Evolutionary conservation across 30 jellyfish, hydroid and myxozoan genomes (phyloP), one percentile per base, ranked within the genome.

Genomic region (Aurelia aurita): DNA sequence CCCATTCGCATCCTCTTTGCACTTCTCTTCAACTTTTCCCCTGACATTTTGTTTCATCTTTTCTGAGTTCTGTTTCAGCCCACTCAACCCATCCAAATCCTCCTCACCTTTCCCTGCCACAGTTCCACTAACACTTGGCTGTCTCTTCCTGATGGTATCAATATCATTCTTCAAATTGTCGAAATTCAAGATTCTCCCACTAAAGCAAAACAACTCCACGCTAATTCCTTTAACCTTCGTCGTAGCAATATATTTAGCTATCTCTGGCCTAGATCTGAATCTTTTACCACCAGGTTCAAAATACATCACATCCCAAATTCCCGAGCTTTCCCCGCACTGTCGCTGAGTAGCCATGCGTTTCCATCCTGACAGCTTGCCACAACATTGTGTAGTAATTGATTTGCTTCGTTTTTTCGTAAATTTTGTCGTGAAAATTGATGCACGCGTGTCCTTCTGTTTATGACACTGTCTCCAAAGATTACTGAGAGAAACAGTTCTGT

Each of bases 341-440:
- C 93, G 68, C 31, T 83, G 86, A 2, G 93, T 71, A 18, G 70
- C 84, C 21, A 71, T 25, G 35, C 93, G 61, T 0, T 72, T 70
- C 93, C 93, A 83, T 45, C 93, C 93, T 16, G 46, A n/a, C 1
- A 83, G 87, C 63, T 71, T 63, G 2, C 93, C 93, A 34, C 84
- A 53, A 57, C 93, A 83, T 20, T 15, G 26, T 10, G 84, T 83
- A 20, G 58, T 72, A 18, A 54, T 67, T 3, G 91, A 64, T 16
- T 44, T 53, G n/a, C 85, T 12, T 59, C 64, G 46, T 29, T 39
- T 77, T 18, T 28, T 61, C 9, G 39, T 19, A 2, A 1, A 3
- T 43, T n/a, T 77, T 45, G 62, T 77, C 44, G 43, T 20, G 47
- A 58, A 77, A 20, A 28, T 43, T 4, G 25, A 35, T 8, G 9